Evolutionary conservation across 2,113 vertebrate genomes (phyloP).

Genomic region (Notarius lentiginosus): DNA sequence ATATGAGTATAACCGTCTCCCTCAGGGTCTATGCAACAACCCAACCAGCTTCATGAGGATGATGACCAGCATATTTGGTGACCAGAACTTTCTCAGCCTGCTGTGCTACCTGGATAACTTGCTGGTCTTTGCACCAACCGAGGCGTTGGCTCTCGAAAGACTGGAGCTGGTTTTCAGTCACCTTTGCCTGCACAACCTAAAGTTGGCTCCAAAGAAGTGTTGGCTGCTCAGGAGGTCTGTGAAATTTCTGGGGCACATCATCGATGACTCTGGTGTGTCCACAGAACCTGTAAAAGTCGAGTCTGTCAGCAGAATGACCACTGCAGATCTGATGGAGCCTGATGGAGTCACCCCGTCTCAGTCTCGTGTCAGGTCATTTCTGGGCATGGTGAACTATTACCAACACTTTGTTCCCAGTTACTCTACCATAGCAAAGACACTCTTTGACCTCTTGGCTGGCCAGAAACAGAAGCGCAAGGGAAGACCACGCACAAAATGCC

Average conservation of each 20-base stretch:
- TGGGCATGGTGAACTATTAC: not conserved
- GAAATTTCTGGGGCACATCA: not conserved
- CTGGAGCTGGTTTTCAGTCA: not conserved
- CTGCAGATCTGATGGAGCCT: not conserved
- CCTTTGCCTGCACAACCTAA: not conserved
- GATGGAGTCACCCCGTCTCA: not conserved
- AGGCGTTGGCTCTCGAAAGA: not conserved
- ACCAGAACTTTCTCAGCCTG: not conserved
- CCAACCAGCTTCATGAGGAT: not conserved
- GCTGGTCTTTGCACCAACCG: not conserved
- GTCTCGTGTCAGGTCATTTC: not conserved
- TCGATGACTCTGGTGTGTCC: not conserved
- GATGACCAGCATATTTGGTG: not conserved
- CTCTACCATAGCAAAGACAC: not conserved
- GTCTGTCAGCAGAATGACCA: not conserved
- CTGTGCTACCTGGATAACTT: not conserved
- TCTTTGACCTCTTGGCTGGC: too few relatives aligned
- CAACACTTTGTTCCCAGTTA: not conserved
- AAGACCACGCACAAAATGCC: too few relatives aligned
- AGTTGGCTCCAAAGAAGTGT: not conserved
- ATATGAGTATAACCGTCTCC: not conserved
- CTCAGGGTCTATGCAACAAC: not conserved
- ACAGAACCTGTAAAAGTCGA: not conserved
- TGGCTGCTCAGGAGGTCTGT: not conserved
- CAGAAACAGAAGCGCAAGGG: too few relatives aligned